These are phyloP conservation scores for Myiopsitta monachus DNA, from an alignment of 2,113 vertebrate genomes.

Conservation along the genomic window DNA sequence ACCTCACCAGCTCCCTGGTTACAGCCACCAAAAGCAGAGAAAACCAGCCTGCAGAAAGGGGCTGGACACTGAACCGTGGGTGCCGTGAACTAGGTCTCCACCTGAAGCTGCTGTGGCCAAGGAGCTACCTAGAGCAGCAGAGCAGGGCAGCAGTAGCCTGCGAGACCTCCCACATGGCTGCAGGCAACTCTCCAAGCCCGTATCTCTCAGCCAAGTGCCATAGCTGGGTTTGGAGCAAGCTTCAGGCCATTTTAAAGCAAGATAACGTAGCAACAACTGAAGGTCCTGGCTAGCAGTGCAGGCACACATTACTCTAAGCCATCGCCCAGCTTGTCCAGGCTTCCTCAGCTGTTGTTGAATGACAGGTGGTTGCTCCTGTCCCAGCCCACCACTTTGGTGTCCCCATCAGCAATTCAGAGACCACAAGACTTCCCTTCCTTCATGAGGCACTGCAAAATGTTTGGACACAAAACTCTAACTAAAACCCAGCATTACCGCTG, in stretches of 20 bases:
- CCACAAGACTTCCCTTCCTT: neutral
- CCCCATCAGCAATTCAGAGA: neutral
- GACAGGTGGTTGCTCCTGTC: neutral
- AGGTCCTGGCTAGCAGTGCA: neutral
- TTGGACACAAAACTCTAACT: neutral
- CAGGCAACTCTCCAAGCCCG: neutral
- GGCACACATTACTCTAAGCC: rapidly evolving
- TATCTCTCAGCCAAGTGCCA: neutral
- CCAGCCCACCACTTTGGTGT: neutral
- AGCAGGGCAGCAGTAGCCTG: neutral
- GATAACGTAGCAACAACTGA: neutral
- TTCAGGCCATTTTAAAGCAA: neutral
- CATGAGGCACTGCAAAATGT: rapidly evolving
- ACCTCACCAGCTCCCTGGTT: neutral
- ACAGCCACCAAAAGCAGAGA: neutral
- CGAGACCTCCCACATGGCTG: neutral
- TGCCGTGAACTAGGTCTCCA: neutral
- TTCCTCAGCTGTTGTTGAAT: neutral
- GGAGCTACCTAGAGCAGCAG: neutral
- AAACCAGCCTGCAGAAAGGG: neutral
- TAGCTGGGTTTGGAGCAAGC: neutral
- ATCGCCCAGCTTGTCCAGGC: neutral
- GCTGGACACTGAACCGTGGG: neutral
- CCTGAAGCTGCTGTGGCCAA: rapidly evolving
- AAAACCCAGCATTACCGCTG: neutral